Evolutionary conservation across 2,888 invertebrate species (phyloP).

Genomic region (Lysandra bellargus): DNA sequence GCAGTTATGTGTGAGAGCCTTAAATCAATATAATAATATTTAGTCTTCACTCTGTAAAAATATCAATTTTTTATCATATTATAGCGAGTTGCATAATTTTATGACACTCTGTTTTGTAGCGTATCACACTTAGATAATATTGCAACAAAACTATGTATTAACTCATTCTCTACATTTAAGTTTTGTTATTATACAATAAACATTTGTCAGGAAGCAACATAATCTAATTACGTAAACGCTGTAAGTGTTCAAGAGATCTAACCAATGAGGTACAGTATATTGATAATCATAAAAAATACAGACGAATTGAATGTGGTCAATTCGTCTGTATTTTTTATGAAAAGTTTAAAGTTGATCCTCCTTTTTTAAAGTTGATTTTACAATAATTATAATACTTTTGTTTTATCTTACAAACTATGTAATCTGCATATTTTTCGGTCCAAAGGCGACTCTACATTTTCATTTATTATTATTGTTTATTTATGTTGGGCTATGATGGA

Average conservation of each 20-base stretch:
- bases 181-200: background rate
- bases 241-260: background rate
- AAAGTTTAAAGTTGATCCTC: too few species aligned
- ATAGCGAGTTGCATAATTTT: background rate
- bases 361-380: too few species aligned
- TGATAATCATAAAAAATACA: too few species aligned
- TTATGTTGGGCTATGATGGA: too few species aligned
- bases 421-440: too few species aligned
- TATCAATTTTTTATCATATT: background rate
- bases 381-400: too few species aligned
- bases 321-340: too few species aligned
- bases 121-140: background rate
- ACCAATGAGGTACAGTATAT: background rate
- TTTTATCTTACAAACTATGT: too few species aligned
- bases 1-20: too few species aligned
- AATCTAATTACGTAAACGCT: background rate
- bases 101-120: background rate
- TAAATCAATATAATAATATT: background rate
- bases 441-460: too few species aligned
- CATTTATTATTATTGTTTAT: too few species aligned
- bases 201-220: background rate
- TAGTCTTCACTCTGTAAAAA: background rate
- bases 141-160: background rate
- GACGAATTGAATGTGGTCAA: too few species aligned
- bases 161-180: background rate